phyloP scores from a whole-genome alignment of 2,888 invertebrate species.

The Homarus gammarus region DNA sequence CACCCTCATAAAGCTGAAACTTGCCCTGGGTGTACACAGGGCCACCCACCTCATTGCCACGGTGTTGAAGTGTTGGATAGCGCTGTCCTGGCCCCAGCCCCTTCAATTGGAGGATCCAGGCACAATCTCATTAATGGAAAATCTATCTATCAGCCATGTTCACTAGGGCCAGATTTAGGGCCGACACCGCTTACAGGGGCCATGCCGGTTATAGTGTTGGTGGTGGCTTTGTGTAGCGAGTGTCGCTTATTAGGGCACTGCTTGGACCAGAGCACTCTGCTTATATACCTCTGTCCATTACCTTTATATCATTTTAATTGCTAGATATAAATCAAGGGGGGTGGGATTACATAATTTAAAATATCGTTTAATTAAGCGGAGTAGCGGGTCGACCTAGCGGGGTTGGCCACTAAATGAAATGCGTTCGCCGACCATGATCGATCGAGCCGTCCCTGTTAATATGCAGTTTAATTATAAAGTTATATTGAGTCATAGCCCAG shows the following conservation, averaged over 20 bases:
- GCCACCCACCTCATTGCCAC: not conserved
- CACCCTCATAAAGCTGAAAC: conserved; percentile 32
- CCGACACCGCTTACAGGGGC: conserved; percentile 44
- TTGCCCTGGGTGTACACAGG: not conserved
- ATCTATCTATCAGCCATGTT: conserved; percentile 65
- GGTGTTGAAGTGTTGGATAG: conserved; percentile 29
- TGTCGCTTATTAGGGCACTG: conserved; percentile 10
- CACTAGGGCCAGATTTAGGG: conserved; percentile 62
- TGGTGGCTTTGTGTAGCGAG: conserved; percentile 2
- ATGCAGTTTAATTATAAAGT: conserved; percentile 75
- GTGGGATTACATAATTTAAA: conserved; percentile 66
- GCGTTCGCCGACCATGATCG: conserved; percentile 64
- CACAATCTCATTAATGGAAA: conserved; percentile 65
- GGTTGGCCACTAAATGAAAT: conserved; percentile 65
- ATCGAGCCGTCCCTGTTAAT: conserved; percentile 70
- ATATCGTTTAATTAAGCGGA: conserved; percentile 62
- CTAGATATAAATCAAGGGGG: conserved; percentile 55
- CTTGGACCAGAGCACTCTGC: not conserved
- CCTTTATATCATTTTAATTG: conserved; percentile 68
- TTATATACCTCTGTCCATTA: conserved; percentile 41
- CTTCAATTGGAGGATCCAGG: conserved; percentile 47
- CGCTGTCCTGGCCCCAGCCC: not conserved
- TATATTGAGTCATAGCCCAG: conserved; percentile 73
- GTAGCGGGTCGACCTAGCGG: conserved; percentile 44
- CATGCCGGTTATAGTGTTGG: conserved; percentile 16